Base-by-base conservation (phyloP, 92 coral and sea anemone species). In the Zoanthus solanderi region DNA sequence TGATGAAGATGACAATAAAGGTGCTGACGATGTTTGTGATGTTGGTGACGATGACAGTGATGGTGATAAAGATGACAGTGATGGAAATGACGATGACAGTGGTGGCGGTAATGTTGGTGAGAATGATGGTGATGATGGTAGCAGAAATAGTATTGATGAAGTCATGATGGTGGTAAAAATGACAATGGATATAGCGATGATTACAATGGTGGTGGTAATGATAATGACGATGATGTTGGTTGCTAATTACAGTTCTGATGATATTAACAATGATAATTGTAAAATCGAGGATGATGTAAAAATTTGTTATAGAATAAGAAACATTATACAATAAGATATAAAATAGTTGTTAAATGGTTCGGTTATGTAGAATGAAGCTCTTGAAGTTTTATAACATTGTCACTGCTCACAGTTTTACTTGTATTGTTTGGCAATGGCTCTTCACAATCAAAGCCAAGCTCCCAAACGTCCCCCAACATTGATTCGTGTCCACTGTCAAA, bases 401-500 rank as follows among this genome's bases (percentile, higher is more conserved):
- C 44, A 6, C 53, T 18, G 42, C 29, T 31, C 37, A 32, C 42
- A 30, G 45, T 46, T 81, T 66, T 56, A 18, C 44, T 66, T 53
- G 18, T 28, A 1, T 58, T 32, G 47, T 9, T 81, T 0, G 61
- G 61, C 28, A 44, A 13, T 1, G 63, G 29, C 18, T 44, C 85
- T 30, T 65, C 58, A 47, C 85, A 81, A 17, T 2, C 74, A 16
- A 81, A 81, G 9, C 85, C 75, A 11, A 81, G 85, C 18, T 81
- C 85, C n/a, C 67, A 76, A 46, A 73, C 47, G 18, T 81, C 75
- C 6, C 75, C 85, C 29, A 61, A 53, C 28, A 67, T 29, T n/a
- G 85, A 47, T 28, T 66, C 85, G 42, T 81, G 44, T 13, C 71
- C 85, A 17, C 85, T 66, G 28, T 68, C 75, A 47, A 66, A 81